Evolutionary conservation across 2,113 vertebrate species (phyloP).

Genomic region (Coptodon rendalli): DNA sequence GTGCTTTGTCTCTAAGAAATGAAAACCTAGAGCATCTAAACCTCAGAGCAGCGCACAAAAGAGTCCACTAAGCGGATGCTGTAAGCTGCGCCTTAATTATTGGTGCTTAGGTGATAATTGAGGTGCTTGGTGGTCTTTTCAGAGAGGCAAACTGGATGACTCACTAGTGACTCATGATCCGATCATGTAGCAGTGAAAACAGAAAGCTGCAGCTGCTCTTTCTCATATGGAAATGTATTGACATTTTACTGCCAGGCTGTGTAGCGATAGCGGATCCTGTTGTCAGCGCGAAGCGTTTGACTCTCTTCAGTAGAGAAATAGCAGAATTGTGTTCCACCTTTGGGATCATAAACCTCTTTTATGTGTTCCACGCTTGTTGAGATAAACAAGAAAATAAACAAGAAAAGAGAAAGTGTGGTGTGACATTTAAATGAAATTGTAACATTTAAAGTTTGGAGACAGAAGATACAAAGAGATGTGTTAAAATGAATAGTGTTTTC

Average conservation of each 20-base stretch:
- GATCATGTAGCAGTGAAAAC: neutral
- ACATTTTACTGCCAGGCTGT: neutral
- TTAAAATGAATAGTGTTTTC: accelerated
- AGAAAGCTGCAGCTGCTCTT: neutral
- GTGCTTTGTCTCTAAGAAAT: neutral
- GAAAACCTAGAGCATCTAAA: neutral
- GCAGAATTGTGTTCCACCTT: neutral
- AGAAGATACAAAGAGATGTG: accelerated
- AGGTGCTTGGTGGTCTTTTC: neutral
- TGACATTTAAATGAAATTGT: neutral
- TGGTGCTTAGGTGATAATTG: neutral
- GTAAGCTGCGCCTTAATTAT: neutral
- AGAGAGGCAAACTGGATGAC: neutral
- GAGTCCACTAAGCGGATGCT: accelerated
- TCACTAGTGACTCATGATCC: neutral
- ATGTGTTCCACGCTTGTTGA: neutral
- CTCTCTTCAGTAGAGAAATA: neutral
- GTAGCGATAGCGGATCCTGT: neutral
- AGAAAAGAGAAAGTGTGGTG: neutral
- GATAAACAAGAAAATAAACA: neutral
- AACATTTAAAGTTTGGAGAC: neutral
- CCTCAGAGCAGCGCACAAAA: neutral
- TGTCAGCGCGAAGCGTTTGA: accelerated
- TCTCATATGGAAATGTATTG: neutral
- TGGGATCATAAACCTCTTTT: neutral